Base-by-base conservation (phyloP, 2,888 invertebrate genomes). In the Mermis nigrescens region DNA sequence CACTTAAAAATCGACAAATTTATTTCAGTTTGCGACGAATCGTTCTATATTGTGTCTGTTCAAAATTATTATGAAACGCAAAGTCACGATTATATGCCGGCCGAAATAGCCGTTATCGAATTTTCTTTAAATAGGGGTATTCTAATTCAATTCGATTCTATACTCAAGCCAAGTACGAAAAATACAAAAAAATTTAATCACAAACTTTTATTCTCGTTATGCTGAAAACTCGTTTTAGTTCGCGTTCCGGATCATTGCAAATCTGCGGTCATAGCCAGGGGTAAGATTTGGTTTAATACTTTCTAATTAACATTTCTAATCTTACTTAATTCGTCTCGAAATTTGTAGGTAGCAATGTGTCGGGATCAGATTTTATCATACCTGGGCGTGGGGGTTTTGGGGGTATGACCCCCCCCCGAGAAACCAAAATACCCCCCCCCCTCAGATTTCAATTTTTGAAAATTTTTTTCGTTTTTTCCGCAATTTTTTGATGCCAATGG, bases 81-180 rank as follows among this genome's bases (percentile, higher is more conserved):
- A 12, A 7, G 12, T 29, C 31, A 53, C 31, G 54, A 53, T 12
- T 53, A 53, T 29, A 29, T 53, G 28, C 54, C 54, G 31, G 54
- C 54, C 54, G 54, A 53, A 53, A 15, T 53, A 3, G 4, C 54
- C 54, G 24, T 53, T 7, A 31, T 53, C 54, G 54, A 53, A 31
- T 53, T 53, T 31, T 29, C 54, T 27, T 22, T 53, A 22, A 12
- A 7, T 12, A 27, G 31, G 15, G 54, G 54, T 7, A 29, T 53
- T 12, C 27, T 31, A 22, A 27, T 3, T 29, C 31, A 27, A 31
- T 29, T 29, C 12, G 24, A 7, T 29, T 3, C 15, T 12, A 53
- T 53, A 19, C 31, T 53, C 12, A 31, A 31, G 12, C 54, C 54
- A 29, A 7, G 54, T 53, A 29, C 27, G 24, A 48, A 7, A 19